Conservation (phyloP, 2,888 invertebrate genomes). For the Yponomeuta cagnagella region DNA sequence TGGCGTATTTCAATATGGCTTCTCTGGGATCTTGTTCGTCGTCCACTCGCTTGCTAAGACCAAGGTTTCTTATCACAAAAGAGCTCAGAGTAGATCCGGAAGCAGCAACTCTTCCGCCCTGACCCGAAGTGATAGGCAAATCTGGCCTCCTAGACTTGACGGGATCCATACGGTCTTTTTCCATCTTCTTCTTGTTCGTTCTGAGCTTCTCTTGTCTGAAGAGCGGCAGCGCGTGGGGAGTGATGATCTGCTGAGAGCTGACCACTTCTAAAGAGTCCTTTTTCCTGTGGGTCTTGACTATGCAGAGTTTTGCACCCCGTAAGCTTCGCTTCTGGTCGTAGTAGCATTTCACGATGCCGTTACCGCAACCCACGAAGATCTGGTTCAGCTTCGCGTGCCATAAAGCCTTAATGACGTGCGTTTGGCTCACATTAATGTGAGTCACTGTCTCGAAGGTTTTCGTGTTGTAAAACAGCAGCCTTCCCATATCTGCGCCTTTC, state of each 20-base stretch:
- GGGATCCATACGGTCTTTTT: conserved; percentile 92
- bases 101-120: conserved; percentile 94
- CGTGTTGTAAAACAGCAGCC: conserved; percentile 86
- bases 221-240: conserved; percentile 95
- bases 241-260: conserved; percentile 94
- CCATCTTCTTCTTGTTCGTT: conserved; percentile 91
- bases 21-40: conserved; percentile 96
- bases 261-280: conserved; percentile 90
- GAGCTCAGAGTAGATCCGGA: conserved; percentile 97
- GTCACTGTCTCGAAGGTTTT: conserved; percentile 84
- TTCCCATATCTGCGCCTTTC: conserved; percentile 78
- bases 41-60: conserved; percentile 92
- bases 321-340: conserved; percentile 92
- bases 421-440: conserved; percentile 84
- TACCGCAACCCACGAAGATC: conserved; percentile 93
- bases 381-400: conserved; percentile 99
- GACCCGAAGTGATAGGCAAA: conserved; percentile 90
- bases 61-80: conserved; percentile 96
- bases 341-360: conserved; percentile 91
- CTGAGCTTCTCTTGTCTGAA: conserved; percentile 94
- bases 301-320: conserved; percentile 93
- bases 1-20: conserved; percentile 95
- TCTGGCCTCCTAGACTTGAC: conserved; percentile 89
- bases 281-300: conserved; percentile 86
- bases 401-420: conserved; percentile 89